phyloP scores from a whole-genome alignment of 2,113 vertebrate genomes.

The Aspidoscelis tigris region DNA sequence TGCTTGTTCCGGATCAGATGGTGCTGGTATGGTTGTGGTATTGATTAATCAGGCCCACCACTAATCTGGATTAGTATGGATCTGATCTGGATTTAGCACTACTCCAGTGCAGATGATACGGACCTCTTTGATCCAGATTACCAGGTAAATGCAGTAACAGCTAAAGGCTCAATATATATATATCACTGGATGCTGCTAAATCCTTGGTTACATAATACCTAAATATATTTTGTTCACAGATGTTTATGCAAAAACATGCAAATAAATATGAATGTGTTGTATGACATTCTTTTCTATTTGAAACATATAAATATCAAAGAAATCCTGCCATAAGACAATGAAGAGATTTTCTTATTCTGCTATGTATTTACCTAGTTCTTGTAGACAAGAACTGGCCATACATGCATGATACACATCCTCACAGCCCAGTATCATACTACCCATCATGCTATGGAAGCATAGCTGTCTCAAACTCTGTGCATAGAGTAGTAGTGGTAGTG shows the following conservation, averaged over 20 bases:
- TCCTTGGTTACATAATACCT: neutral
- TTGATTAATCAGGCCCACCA: too few species aligned
- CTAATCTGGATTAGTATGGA: too few species aligned
- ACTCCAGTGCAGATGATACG: too few species aligned
- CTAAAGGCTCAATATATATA: too few species aligned
- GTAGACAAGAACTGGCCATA: neutral
- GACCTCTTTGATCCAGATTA: too few species aligned
- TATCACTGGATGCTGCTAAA: too few species aligned
- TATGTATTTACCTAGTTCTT: too few species aligned
- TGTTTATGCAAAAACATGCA: neutral
- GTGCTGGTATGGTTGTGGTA: too few species aligned
- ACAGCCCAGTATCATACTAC: neutral
- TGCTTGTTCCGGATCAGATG: too few species aligned
- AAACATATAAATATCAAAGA: neutral
- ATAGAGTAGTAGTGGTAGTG: neutral
- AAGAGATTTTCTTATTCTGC: neutral
- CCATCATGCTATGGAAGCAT: neutral
- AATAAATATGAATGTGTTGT: neutral
- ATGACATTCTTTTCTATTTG: neutral
- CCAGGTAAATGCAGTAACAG: too few species aligned
- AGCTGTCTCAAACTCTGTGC: neutral
- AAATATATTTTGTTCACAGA: neutral
- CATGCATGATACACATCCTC: neutral
- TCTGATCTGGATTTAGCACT: too few species aligned
- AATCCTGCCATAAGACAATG: neutral